Evolutionary conservation across 2,888 invertebrate genomes (phyloP), one percentile per base, ranked within the genome.

Genomic region (Julus scanicus): DNA sequence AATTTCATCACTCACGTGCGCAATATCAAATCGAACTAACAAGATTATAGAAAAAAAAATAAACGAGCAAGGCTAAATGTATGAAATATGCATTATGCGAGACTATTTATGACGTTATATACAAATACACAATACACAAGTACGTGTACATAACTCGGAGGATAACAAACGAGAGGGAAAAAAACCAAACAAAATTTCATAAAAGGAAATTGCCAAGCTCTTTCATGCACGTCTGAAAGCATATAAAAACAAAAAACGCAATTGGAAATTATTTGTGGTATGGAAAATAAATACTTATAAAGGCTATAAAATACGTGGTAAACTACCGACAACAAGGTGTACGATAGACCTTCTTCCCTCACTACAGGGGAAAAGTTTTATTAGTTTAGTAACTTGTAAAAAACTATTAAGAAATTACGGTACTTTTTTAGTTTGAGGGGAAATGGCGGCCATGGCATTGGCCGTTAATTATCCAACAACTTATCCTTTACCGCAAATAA

Each of bases 21-120:
- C 57, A 63, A 63, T n/a, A 63, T 63, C n/a, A 63, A 63, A 63
- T 63, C 57, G 5, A n/a, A 20, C n/a, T 63, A 63, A 63, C 57
- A 17, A 63, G 57, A 63, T 63, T 63, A 63, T 6, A 63, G 17
- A 63, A 63, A 63, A 63, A 63, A n/a, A 63, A 63, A 17, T 63
- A n/a, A 63, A 63, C n/a, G 57, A 63, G 57, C 57, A 63, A 63
- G 57, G 57, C n/a, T 63, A 63, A 63, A 63, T n/a, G n/a, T 63
- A 63, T 63, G 57, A 17, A 63, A 17, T 63, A 63, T 63, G 57
- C n/a, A 63, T 63, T 63, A 17, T 63, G n/a, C 57, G 57, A 6
- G 57, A 5, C 17, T n/a, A 63, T 44, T 44, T 44, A 44, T 44
- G 44, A 44, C 44, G 53, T 13, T 17, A 53, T 17, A 53, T 53